These are phyloP conservation scores for Aspidoscelis tigris DNA, from an alignment of 2,113 vertebrate genomes.

Conservation along the genomic window DNA sequence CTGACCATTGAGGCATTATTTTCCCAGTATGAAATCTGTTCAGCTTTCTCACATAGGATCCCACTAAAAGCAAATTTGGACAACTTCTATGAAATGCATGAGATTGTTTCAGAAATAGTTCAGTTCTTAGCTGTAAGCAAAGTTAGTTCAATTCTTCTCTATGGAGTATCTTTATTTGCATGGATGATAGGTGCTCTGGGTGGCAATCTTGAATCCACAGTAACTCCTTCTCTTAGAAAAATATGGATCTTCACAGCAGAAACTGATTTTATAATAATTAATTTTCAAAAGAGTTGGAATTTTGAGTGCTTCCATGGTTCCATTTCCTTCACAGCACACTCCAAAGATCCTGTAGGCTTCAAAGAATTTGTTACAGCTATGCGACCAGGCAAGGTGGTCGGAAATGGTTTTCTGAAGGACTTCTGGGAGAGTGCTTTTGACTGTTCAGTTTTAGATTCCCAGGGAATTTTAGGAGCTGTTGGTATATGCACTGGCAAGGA, in stretches of 20 bases:
- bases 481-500: not conserved
- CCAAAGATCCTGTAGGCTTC: not conserved
- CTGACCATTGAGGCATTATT: not conserved
- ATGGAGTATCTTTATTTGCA: not conserved
- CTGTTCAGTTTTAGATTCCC: not conserved
- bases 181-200: not conserved
- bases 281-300: no score
- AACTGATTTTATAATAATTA: no score
- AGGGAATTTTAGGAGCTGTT: no score
- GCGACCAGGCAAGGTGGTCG: no score
- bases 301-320: no score
- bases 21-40: not conserved
- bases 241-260: not conserved
- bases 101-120: no score
- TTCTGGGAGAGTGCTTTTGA: not conserved
- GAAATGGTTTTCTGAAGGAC: not conserved
- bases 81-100: not conserved
- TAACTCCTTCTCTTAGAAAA: not conserved
- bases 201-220: no score
- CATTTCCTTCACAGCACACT: not conserved
- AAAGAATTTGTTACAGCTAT: not conserved
- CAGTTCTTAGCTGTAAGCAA: not conserved
- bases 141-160: not conserved
- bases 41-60: not conserved
- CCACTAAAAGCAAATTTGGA: no score